Percentiles rank a stretch among this genome's conserved stretches.
These are phyloP conservation scores for Pteropus alecto DNA, from an alignment of 2,113 vertebrate species.

Conservation along the genomic window DNA sequence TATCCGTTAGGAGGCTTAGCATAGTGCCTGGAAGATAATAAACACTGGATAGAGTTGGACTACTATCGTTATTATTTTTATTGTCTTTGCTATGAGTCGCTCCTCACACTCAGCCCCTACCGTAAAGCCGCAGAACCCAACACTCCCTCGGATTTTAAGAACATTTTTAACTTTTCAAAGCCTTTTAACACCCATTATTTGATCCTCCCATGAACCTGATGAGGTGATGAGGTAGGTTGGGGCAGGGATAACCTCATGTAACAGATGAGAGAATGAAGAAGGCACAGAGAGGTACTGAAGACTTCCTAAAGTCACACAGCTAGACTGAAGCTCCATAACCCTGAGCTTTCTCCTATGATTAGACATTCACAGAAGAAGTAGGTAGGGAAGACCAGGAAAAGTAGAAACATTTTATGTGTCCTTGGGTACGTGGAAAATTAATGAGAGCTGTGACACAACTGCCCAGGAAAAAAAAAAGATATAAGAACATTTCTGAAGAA, in stretches of 20 bases:
- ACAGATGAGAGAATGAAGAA: neutral
- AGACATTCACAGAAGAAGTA: neutral
- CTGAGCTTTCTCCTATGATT: neutral
- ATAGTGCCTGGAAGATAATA: neutral
- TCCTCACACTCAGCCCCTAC: neutral
- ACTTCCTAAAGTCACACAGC: neutral
- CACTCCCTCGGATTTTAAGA: neutral
- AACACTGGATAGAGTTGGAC: neutral
- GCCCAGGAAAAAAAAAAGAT: slow-evolving; percentile 24
- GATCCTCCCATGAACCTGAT: neutral
- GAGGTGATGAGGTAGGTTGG: neutral
- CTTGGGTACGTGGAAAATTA: neutral
- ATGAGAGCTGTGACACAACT: neutral
- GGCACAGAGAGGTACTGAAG: neutral
- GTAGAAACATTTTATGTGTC: neutral
- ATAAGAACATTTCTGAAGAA: neutral
- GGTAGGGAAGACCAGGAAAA: neutral
- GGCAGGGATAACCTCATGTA: neutral
- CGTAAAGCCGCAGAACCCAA: neutral
- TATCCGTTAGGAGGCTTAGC: neutral
- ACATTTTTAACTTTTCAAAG: slow-evolving; percentile 44
- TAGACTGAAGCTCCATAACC: neutral
- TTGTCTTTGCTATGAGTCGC: neutral
- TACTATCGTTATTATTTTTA: neutral
- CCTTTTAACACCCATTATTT: slow-evolving; percentile 13